Evolutionary conservation across 1,140 invertebrate genomes (phyloP), one percentile per base, ranked within the genome.

Genomic region (Augochlora pura): DNA sequence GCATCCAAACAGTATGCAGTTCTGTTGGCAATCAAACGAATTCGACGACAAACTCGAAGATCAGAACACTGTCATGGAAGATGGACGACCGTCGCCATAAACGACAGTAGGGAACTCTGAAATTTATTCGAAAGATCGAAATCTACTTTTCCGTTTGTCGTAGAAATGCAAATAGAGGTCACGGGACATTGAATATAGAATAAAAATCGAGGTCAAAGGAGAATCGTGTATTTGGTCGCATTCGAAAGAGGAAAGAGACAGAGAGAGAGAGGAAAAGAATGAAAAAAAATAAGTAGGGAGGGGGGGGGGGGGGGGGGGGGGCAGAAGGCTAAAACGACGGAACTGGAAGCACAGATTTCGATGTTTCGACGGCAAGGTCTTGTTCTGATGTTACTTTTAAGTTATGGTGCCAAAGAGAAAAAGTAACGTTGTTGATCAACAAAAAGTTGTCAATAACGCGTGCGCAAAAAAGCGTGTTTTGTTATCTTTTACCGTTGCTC

Each of bases 121-220:
- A 89, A 90, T 91, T 88, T 90, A 91, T 89, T 87, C 86, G 62
- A 73, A 79, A 88, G 89, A 90, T 90, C 69, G 79, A 85, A 88
- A 90, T 90, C 88, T 80, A 77, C 69, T 64, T 42, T 57, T 67
- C 46, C 68, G 66, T 83, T 83, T 54, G 49, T 9, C 79, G 54
- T 39, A 52, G 60, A 81, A 52, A 86, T 89, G 85, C 80, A 89
- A 89, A 90, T 74, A 66, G 65, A 71, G 82, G 79, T 89, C 83
- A 62, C 69, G 77, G 64, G 80, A 67, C 80, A 86, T 86, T 86
- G 85, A 63, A 63, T 63, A 38, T 38, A 38, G 85, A 89, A 89
- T 90, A 85, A 88, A 87, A 81, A 90, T 88, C 79, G 83, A 87
- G 73, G 84, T 87, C 81, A 82, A 74, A 75, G 68, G 69, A 59